Evolutionary conservation across 2,113 vertebrate genomes (phyloP).

Genomic region (Eurystomus gularis): DNA sequence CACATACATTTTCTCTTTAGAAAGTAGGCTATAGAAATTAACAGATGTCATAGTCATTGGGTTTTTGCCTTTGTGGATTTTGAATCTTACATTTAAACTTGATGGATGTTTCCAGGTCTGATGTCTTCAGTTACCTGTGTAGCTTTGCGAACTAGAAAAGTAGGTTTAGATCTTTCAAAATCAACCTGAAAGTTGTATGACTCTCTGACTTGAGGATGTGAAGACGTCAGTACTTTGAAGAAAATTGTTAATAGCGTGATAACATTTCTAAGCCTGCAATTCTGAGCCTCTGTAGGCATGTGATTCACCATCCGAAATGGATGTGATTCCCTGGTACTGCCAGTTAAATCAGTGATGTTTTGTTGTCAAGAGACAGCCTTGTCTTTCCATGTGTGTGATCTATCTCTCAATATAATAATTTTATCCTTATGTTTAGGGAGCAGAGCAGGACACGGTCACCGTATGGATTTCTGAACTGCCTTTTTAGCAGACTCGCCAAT

Average conservation of each 20-base stretch:
- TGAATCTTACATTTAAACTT: neutral
- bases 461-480: neutral
- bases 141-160: neutral
- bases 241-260: neutral
- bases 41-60: neutral
- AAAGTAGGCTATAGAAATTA: conserved; percentile 20
- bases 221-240: neutral
- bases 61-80: neutral
- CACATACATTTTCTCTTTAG: neutral
- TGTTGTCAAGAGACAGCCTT: neutral
- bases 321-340: neutral
- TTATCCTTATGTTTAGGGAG: neutral
- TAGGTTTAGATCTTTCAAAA: neutral
- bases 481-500: neutral
- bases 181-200: neutral
- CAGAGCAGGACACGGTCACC: neutral
- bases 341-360: neutral
- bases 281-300: neutral
- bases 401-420: neutral
- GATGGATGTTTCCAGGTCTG: conserved; percentile 1
- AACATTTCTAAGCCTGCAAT: neutral
- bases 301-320: neutral
- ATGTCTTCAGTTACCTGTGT: neutral
- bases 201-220: neutral
- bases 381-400: neutral